Evolutionary conservation across 1,140 invertebrate genomes (phyloP).

Genomic region (Saccostrea echinata): DNA sequence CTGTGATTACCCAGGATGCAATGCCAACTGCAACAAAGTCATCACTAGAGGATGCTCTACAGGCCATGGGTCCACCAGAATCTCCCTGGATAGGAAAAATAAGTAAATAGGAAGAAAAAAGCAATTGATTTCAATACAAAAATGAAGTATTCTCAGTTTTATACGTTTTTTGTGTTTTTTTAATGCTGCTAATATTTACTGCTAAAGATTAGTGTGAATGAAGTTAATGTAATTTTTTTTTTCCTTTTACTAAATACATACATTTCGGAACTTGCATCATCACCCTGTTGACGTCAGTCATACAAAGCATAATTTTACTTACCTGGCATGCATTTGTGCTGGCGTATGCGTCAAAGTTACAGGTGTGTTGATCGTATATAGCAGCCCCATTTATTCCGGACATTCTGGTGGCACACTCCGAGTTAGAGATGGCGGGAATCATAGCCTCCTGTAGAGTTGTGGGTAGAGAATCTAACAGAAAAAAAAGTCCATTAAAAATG

Average conservation of each 20-base stretch:
- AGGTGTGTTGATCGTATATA: neutral
- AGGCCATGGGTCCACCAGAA: constrained; percentile 19
- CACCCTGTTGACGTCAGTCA: neutral
- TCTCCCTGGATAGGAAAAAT: neutral
- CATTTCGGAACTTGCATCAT: neutral
- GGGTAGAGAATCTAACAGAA: neutral
- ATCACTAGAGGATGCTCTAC: neutral
- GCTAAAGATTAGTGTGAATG: neutral
- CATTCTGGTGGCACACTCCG: constrained; percentile 10
- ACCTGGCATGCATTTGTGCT: constrained; percentile 16
- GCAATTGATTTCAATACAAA: too few relatives aligned
- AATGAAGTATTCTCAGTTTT: neutral
- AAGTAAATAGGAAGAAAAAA: neutral
- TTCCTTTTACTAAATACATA: too few relatives aligned
- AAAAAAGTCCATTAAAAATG: too few relatives aligned
- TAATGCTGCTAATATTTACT: neutral
- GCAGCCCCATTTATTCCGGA: neutral
- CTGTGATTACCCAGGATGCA: constrained; percentile 26
- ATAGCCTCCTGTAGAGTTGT: neutral
- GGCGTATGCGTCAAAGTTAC: neutral
- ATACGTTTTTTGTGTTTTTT: neutral
- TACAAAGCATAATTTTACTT: neutral
- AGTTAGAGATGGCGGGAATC: neutral
- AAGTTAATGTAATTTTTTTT: neutral
- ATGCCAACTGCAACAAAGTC: neutral